Evolutionary conservation across 2,888 invertebrate genomes (phyloP), one percentile per base, ranked within the genome.

Genomic region (Creontiades dilutus): DNA sequence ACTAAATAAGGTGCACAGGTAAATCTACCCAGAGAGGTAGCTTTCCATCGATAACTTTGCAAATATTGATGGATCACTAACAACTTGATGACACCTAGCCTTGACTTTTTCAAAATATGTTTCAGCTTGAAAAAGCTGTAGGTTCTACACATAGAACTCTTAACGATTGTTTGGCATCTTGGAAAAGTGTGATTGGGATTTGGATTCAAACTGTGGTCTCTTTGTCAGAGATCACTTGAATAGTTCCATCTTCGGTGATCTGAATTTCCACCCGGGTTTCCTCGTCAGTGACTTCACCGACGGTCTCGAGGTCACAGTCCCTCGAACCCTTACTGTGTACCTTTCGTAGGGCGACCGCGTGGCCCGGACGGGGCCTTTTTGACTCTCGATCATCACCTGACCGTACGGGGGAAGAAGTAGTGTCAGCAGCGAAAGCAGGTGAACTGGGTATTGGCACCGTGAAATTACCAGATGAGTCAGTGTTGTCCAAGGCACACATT

Each of bases 181-280:
- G 4, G 61, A 28, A 3, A 7, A 48, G 55, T 47, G 12, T n/a
- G 9, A 19, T 7, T 13, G 11, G 3, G 23, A 23, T 23, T 28
- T 16, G 27, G 0, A 12, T 85, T 86, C 93, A 95, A 86, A 96
- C 96, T 84, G 96, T 96, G 91, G 96, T 96, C 93, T 97, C 96
- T 19, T 96, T 96, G 92, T 96, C 96, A 92, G 96, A 96, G 80
- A 96, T 96, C 86, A 96, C 96, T 93, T 96, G 96, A 92, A 96
- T 96, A 68, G 91, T 91, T 0, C 96, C 96, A 92, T 96, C 96
- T 93, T 96, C 96, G 1, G 96, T 96, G 92, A 96, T 94, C 92
- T 96, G 96, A 93, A 96, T 95, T 92, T 96, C 95, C 12, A 96
- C 96, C 75, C 96, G 95, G 92, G 95, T 95, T 46, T 92, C 91